Percentiles rank a stretch among this genome's conserved stretches.
Conservation (phyloP, 2,797 vertebrate species). For the Mallotus villosus region DNA sequence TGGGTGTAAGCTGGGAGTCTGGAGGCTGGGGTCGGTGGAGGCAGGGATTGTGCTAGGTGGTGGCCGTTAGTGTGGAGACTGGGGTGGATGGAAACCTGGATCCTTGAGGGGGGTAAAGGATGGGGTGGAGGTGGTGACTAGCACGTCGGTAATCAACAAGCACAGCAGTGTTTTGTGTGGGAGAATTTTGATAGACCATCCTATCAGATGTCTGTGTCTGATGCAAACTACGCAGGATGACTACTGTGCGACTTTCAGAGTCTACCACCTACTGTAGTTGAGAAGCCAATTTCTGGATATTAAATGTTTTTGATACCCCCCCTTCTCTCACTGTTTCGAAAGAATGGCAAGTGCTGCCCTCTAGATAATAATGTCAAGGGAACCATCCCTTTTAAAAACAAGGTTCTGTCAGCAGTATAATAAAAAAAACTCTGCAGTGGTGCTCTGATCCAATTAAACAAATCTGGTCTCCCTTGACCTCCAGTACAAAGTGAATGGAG, state of each 20-base stretch:
- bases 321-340: not conserved
- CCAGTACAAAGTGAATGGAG: not conserved
- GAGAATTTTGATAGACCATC: too few species aligned
- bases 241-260: too few species aligned
- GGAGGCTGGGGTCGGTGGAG: too few species aligned
- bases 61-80: too few species aligned
- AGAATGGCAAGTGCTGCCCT: not conserved
- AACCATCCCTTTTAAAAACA: slow-evolving; percentile 11
- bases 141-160: too few species aligned
- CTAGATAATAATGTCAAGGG: slow-evolving; percentile 1
- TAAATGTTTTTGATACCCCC: not conserved
- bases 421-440: slow-evolving; percentile 55
- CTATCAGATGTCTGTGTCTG: too few species aligned
- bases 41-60: too few species aligned
- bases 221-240: not conserved
- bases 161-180: too few species aligned
- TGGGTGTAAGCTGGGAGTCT: too few species aligned
- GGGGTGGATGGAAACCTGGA: too few species aligned
- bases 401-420: slow-evolving; percentile 35
- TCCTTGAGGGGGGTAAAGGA: too few species aligned
- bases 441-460: slow-evolving; percentile 62
- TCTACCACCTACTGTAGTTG: not conserved
- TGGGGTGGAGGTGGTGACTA: too few species aligned
- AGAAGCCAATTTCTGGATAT: not conserved
- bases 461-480: slow-evolving; percentile 19